phyloP scores from a whole-genome alignment of 2,113 vertebrate genomes.

The Opisthocomus hoazin region DNA sequence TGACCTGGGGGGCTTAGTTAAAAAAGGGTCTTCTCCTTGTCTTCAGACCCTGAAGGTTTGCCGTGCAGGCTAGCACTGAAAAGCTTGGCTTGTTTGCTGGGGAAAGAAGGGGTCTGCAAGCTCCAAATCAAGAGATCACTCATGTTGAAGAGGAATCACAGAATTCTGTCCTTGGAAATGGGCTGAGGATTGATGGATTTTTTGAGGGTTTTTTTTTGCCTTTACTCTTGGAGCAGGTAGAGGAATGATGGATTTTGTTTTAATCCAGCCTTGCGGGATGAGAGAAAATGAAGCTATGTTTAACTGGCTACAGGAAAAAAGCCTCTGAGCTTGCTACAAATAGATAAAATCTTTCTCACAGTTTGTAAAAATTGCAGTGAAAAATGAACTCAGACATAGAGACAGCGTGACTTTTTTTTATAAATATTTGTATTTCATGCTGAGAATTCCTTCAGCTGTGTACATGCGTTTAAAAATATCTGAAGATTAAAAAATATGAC shows the following conservation, averaged over 20 bases:
- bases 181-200: not conserved
- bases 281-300: not conserved
- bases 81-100: not conserved
- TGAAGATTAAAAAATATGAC: not conserved
- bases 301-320: not conserved
- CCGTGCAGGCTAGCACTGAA: not conserved
- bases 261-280: not conserved
- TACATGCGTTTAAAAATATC: not conserved
- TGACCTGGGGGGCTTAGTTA: not conserved
- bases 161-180: not conserved
- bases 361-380: not conserved
- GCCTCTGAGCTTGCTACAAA: not conserved
- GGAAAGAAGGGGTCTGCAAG: not conserved
- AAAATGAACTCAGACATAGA: not conserved
- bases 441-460: conserved; percentile 4
- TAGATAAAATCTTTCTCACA: not conserved
- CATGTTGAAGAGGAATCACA: not conserved
- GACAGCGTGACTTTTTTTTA: conserved; percentile 20
- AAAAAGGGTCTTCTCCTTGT: not conserved
- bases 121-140: not conserved
- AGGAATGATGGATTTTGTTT: conserved; percentile 14
- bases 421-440: conserved; percentile 34
- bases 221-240: not conserved
- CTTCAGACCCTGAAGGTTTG: not conserved
- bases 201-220: not conserved